Conservation (phyloP, 1,140 invertebrate genomes). For the Leptoteleia sp. region DNA sequence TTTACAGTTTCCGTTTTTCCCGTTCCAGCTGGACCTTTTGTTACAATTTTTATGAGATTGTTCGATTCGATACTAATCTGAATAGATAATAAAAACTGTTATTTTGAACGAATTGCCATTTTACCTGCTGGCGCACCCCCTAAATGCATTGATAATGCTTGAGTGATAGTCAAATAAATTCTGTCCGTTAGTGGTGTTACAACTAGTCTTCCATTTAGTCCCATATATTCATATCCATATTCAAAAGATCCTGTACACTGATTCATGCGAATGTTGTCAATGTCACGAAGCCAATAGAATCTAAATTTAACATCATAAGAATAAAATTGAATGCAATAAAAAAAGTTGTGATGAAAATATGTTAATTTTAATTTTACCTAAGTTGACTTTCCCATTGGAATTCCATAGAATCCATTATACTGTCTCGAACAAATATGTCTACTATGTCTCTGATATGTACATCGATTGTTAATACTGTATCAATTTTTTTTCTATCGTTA, state of each 20-base stretch:
- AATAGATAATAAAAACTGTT: no score
- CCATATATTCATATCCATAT: slow-evolving; percentile 97
- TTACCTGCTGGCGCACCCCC: slow-evolving; percentile 91
- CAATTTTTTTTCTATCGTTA: slow-evolving; percentile 93
- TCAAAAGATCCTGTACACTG: slow-evolving; percentile 94
- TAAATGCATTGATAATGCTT: slow-evolving; percentile 93
- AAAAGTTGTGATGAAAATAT: no score
- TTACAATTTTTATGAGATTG: no score
- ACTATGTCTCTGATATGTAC: slow-evolving; percentile 95
- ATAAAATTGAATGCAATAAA: no score
- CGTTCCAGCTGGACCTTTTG: slow-evolving; percentile 87
- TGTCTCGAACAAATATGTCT: slow-evolving; percentile 92
- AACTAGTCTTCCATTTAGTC: slow-evolving; percentile 92
- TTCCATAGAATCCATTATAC: slow-evolving; percentile 89
- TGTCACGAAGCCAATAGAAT: slow-evolving; percentile 93
- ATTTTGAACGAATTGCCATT: no score
- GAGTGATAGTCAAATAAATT: slow-evolving; percentile 95
- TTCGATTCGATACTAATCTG: no score
- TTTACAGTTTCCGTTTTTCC: slow-evolving; percentile 96
- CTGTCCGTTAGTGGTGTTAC: slow-evolving; percentile 95
- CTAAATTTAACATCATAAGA: no score
- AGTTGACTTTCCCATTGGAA: slow-evolving; percentile 97
- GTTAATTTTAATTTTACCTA: no score
- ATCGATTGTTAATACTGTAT: slow-evolving; percentile 92
- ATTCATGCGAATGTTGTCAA: slow-evolving; percentile 90